phyloP scores from a whole-genome alignment of 2,888 invertebrate genomes.

The Branchellion lobata region DNA sequence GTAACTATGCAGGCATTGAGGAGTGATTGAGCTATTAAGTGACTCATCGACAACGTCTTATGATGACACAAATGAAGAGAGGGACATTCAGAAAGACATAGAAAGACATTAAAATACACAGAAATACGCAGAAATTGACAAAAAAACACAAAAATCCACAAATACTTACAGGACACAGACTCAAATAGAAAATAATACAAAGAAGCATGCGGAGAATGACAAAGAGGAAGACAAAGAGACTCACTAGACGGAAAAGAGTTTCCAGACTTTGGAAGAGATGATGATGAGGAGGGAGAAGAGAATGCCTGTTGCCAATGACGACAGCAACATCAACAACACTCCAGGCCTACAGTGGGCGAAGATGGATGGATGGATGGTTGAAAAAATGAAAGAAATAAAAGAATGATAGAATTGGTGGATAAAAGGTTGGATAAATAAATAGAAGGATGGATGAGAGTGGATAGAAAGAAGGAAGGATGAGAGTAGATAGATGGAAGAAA shows the following conservation, averaged over 20 bases:
- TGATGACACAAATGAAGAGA: too few relatives aligned
- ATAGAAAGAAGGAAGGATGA: not conserved
- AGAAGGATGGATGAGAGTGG: too few relatives aligned
- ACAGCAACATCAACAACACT: conserved; percentile 77
- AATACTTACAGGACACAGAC: not conserved
- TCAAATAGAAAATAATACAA: too few relatives aligned
- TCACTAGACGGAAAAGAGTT: conserved; percentile 77
- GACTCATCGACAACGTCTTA: too few relatives aligned
- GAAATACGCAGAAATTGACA: too few relatives aligned
- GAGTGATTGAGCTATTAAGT: too few relatives aligned
- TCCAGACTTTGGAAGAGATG: conserved; percentile 94
- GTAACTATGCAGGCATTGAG: too few relatives aligned
- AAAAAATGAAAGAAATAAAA: not conserved
- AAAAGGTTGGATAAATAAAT: too few relatives aligned
- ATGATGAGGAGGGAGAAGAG: conserved; percentile 87
- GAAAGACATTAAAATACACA: too few relatives aligned
- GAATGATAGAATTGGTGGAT: too few relatives aligned
- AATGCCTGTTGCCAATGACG: conserved; percentile 82
- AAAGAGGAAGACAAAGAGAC: not conserved
- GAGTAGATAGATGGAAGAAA: not conserved
- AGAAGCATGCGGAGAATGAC: not conserved
- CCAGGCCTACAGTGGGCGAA: conserved; percentile 48
- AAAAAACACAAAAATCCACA: not conserved
- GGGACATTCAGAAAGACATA: too few relatives aligned
- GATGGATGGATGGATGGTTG: not conserved